phyloP scores from a whole-genome alignment of 2,113 vertebrate species.

The Percina caprodes region DNA sequence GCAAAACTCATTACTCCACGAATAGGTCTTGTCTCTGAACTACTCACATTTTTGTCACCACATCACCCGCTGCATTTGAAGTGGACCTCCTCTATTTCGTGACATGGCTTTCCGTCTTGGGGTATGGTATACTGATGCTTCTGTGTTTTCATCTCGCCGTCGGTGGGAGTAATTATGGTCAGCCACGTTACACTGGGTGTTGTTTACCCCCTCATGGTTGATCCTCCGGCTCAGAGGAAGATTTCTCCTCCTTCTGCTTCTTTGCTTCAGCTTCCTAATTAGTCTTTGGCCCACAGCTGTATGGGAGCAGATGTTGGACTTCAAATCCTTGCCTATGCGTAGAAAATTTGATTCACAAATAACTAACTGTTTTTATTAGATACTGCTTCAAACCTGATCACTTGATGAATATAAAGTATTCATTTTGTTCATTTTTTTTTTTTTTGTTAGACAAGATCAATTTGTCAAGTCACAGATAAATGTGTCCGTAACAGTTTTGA shows the following conservation, averaged over 20 bases:
- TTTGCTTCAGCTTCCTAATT: conserved; percentile 32
- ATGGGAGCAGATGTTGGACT: conserved; percentile 39
- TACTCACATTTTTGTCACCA: conserved; percentile 30
- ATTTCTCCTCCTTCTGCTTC: neutral
- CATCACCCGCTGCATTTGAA: neutral
- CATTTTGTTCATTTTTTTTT: too few relatives aligned
- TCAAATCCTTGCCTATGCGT: neutral
- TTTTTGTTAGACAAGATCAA: neutral
- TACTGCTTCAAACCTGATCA: neutral
- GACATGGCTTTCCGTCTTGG: neutral
- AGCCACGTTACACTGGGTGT: neutral
- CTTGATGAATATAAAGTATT: too few relatives aligned
- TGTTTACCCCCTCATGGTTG: neutral
- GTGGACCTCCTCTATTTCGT: neutral
- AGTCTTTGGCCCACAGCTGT: conserved; percentile 33
- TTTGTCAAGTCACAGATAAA: neutral
- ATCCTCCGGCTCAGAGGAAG: conserved; percentile 11
- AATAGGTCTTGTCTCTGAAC: neutral
- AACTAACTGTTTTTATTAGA: neutral
- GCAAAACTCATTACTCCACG: neutral
- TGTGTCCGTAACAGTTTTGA: neutral
- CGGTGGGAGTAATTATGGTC: neutral
- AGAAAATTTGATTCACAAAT: conserved; percentile 10
- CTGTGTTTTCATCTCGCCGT: conserved; percentile 30
- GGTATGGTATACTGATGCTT: conserved; percentile 63